Percentiles rank a stretch among this genome's conserved stretches.
phyloP scores from a whole-genome alignment of 2,113 vertebrate species.

The Myodes glareolus region DNA sequence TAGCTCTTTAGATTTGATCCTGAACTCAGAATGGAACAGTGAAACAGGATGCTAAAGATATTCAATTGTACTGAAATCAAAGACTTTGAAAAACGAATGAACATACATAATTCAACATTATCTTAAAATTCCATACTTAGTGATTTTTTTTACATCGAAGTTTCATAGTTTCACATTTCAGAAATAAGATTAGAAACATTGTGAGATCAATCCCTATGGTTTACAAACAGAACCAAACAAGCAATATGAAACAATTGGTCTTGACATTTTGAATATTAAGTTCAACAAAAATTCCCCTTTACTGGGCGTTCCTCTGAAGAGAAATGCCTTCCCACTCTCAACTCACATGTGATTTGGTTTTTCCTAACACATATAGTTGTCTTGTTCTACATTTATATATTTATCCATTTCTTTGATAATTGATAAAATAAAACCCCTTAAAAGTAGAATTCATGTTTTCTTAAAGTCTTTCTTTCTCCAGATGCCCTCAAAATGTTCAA shows the following conservation, averaged over 20 bases:
- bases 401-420: not conserved
- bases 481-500: not conserved
- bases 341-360: not conserved
- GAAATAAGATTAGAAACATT: not conserved
- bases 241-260: not conserved
- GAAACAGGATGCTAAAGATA: not conserved
- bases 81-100: not conserved
- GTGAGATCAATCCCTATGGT: not conserved
- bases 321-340: constrained; percentile 10
- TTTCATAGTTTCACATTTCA: not conserved
- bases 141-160: constrained; percentile 52
- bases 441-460: not conserved
- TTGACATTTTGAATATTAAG: not conserved
- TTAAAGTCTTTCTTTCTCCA: constrained; percentile 20
- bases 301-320: not conserved
- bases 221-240: constrained; percentile 38
- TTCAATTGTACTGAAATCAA: not conserved
- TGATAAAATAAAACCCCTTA: constrained; percentile 38
- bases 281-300: not conserved
- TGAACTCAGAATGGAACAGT: not conserved
- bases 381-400: not conserved
- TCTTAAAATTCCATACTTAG: constrained; percentile 6
- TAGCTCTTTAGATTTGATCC: not conserved
- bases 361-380: not conserved
- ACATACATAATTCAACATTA: not conserved